A percentile compares a stretch with the other conserved stretches of the same genome.
Evolutionary conservation across 2,888 invertebrate genomes (phyloP).

Genomic region (Mimachlamys varia): DNA sequence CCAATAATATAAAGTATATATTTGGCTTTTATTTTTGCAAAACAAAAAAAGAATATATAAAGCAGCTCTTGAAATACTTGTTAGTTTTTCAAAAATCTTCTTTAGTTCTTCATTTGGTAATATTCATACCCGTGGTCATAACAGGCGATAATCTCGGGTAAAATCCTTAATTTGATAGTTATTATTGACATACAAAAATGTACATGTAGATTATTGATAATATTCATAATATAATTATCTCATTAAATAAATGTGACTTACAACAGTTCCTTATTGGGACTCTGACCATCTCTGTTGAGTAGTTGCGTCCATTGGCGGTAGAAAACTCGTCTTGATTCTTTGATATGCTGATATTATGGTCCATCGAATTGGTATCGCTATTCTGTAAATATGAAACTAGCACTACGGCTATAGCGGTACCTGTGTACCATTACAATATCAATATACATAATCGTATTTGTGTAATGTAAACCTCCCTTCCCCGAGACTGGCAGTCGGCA

Average conservation of each 20-base stretch:
- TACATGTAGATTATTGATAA: background rate
- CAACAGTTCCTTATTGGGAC: background rate
- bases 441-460: constrained; percentile 34
- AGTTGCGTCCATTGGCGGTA: background rate
- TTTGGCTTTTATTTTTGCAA: too few relatives aligned
- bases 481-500: constrained; percentile 1
- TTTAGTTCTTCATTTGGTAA: too few relatives aligned
- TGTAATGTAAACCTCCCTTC: constrained; percentile 12
- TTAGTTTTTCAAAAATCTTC: too few relatives aligned
- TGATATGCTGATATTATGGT: background rate
- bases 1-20: too few relatives aligned
- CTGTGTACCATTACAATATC: background rate
- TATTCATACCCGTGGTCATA: too few relatives aligned
- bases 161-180: too few relatives aligned
- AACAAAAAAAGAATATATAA: too few relatives aligned
- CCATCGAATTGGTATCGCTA: background rate
- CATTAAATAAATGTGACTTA: background rate
- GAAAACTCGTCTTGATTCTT: background rate
- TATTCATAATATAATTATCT: background rate
- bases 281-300: background rate
- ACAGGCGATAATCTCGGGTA: too few relatives aligned
- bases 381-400: background rate
- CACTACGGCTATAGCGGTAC: background rate
- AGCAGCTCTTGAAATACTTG: too few relatives aligned
- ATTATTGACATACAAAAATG: too few relatives aligned